A percentile compares a stretch with the other conserved stretches of the same genome.
Evolutionary conservation across 2,113 vertebrate species (phyloP).

Genomic region (Epinephelus cyanopodus): DNA sequence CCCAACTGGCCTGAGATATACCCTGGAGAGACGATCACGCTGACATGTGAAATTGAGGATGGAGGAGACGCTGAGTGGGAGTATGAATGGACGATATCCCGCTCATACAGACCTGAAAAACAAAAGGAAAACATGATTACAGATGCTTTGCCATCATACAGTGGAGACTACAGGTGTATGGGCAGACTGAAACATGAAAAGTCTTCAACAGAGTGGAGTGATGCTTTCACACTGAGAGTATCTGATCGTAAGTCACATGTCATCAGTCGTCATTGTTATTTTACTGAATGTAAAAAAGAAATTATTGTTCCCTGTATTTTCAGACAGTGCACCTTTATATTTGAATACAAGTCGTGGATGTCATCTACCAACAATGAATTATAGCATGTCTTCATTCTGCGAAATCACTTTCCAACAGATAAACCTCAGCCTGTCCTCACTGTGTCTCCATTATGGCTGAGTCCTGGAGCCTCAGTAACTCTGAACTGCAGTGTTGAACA

Average conservation of each 20-base stretch:
- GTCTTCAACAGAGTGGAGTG: constrained; percentile 3
- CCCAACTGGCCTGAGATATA: constrained; percentile 24
- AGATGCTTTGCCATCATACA: background rate
- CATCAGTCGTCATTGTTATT: background rate
- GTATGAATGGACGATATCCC: background rate
- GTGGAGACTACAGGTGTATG: background rate
- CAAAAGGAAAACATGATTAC: too few species aligned
- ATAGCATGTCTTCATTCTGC: background rate
- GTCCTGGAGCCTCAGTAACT: constrained; percentile 65
- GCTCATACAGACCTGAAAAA: background rate
- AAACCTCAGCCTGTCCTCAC: constrained; percentile 24
- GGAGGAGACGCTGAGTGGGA: background rate
- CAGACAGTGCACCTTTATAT: too few species aligned
- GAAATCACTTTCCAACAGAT: constrained; percentile 12
- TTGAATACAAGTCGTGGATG: background rate
- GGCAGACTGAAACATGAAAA: background rate
- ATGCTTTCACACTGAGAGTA: background rate
- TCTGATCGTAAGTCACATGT: background rate
- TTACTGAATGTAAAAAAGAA: background rate
- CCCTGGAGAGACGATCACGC: background rate
- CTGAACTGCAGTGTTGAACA: constrained; percentile 50
- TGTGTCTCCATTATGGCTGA: constrained; percentile 56
- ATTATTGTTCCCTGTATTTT: background rate
- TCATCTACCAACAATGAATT: background rate
- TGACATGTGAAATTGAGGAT: constrained; percentile 25